Evolutionary conservation across 2,888 invertebrate species (phyloP).

Genomic region (Strigamia maritima): DNA sequence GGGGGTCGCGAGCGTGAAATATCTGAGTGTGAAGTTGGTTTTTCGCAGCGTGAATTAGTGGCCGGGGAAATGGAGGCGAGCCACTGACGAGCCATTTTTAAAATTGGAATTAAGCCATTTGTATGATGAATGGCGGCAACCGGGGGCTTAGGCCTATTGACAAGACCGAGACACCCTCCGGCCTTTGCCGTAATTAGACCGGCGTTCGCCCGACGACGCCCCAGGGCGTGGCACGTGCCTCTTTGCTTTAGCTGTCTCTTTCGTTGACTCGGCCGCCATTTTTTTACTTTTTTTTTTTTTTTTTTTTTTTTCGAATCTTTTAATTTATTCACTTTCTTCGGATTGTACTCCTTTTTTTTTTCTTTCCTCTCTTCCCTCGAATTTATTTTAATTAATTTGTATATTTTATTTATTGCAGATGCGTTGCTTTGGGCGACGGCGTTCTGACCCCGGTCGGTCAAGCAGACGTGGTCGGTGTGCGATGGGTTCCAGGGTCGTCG

Average conservation of each 20-base stretch:
- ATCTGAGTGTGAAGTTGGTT: conserved; percentile 32
- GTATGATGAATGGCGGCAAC: conserved; percentile 35
- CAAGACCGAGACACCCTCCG: conserved; percentile 34
- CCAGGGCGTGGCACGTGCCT: conserved; percentile 28
- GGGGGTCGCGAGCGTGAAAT: conserved; percentile 7
- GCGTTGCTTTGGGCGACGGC: conserved; percentile 16
- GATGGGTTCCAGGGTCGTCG: conserved; percentile 82
- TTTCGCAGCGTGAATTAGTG: conserved; percentile 32
- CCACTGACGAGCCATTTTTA: conserved; percentile 36
- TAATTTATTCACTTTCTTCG: neutral
- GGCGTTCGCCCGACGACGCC: conserved; percentile 31
- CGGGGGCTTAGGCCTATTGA: conserved; percentile 34
- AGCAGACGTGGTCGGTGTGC: conserved; percentile 58
- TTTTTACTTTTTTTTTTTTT: conserved; percentile 57
- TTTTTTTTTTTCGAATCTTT: conserved; percentile 57
- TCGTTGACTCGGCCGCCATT: conserved; percentile 22
- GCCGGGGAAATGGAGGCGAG: conserved; percentile 33
- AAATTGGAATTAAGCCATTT: conserved; percentile 37
- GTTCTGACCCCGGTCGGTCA: neutral
- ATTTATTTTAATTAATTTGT: conserved; percentile 64
- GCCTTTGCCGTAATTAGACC: conserved; percentile 28
- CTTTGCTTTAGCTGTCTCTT: neutral
- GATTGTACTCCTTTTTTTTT: neutral
- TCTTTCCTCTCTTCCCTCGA: conserved; percentile 47
- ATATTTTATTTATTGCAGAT: conserved; percentile 59